Base-by-base conservation (phyloP, 2,888 invertebrate genomes). In the Sycophila texana region DNA sequence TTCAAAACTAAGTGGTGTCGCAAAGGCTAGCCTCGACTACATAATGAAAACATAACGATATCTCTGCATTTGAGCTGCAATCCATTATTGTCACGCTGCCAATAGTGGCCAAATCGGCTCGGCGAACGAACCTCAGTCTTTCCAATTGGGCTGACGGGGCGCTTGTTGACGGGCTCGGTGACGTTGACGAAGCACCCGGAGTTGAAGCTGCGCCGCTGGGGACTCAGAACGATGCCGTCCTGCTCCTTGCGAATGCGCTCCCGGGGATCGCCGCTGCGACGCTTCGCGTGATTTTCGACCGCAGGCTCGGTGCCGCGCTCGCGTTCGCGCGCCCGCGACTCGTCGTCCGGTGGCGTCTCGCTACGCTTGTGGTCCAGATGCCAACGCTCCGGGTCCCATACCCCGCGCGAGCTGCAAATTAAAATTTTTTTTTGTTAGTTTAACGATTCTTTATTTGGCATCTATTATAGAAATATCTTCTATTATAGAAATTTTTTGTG, bases 151-250 rank as follows among this genome's bases (percentile, higher is more conserved):
- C 91, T 91, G 70, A 91, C 91, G 2, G 91, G 88, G 73, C 90
- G 87, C 77, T 90, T 87, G 49, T 79, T 84, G 16, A 86, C 81
- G 13, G 87, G 22, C 72, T 88, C 88, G 73, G 84, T 86, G 20
- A 89, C 86, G 63, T 90, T 90, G 76, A 96, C 96, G 84, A 95
- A 96, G 91, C 97, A 97, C 77, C 97, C 97, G 16, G 96, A 95
- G 86, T 95, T 96, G 91, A 97, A 97, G 86, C 95, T 96, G 83
- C 96, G 93, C 14, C 97, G 93, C 90, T 97, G 97, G 72, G 97
- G 97, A 84, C 96, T 96, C 86, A 97, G 91, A 84, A 97, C 95
- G 84, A 97, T 96, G 71, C 95, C 95, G 90, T 96, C 96, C 89
- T 95, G 94, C 90, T 96, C 96, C 89, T 96, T 96, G 83, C 95